Percentiles rank a stretch among this genome's conserved stretches.
Evolutionary conservation across 2,113 vertebrate genomes (phyloP).

Genomic region (Lophura nycthemera): DNA sequence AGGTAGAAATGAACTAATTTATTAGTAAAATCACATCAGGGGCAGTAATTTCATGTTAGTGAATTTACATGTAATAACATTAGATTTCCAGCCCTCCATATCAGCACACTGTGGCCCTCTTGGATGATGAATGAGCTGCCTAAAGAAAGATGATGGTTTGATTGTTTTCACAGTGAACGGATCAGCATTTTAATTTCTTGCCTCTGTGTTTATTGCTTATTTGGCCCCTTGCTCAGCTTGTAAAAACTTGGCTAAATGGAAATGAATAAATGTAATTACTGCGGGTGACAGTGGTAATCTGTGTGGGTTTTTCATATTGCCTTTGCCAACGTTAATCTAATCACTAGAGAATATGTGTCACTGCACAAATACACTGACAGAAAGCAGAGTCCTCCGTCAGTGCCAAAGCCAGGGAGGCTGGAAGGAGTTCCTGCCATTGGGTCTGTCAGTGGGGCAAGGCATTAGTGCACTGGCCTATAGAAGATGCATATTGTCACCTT

Average conservation of each 20-base stretch:
- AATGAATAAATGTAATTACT: constrained; percentile 95
- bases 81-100: constrained; percentile 80
- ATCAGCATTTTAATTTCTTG: constrained; percentile 93
- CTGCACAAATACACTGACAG: constrained; percentile 81
- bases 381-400: constrained; percentile 80
- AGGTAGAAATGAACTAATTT: constrained; percentile 88
- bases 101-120: constrained; percentile 80
- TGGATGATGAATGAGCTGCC: constrained; percentile 87
- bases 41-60: constrained; percentile 90
- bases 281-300: constrained; percentile 88
- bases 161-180: constrained; percentile 90
- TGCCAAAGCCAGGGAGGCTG: constrained; percentile 55
- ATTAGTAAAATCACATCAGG: constrained; percentile 90
- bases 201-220: constrained; percentile 91
- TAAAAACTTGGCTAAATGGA: constrained; percentile 91
- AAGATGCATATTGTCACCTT: neutral
- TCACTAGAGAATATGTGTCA: constrained; percentile 86
- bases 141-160: constrained; percentile 91
- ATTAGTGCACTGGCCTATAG: neutral
- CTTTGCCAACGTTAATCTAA: constrained; percentile 88
- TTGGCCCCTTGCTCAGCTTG: constrained; percentile 88
- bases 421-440: neutral
- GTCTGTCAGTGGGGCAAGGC: neutral
- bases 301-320: constrained; percentile 88
- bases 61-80: constrained; percentile 92